Evolutionary conservation across 2,797 vertebrate species (phyloP).

Genomic region (Notoglanidium macrostoma): DNA sequence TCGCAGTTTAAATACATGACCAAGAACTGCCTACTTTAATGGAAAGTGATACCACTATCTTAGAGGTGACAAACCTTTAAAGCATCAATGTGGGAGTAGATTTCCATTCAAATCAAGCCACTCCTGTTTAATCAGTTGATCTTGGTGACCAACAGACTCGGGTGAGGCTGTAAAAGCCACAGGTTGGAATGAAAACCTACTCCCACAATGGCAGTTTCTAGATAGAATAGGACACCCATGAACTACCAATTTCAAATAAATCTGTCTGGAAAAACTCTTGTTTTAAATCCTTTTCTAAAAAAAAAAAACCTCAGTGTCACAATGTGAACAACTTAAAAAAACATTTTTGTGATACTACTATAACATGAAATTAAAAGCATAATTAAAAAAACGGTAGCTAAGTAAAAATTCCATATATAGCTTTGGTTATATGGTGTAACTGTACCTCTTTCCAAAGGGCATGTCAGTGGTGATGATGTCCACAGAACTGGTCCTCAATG

Average conservation of each 20-base stretch:
- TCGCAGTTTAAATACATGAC: neutral
- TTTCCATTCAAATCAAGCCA: neutral
- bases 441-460: slow-evolving; percentile 97
- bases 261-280: neutral
- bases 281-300: neutral
- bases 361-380: neutral
- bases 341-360: neutral
- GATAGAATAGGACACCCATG: neutral
- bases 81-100: neutral
- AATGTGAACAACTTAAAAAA: neutral
- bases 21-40: neutral
- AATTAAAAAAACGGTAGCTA: neutral
- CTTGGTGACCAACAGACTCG: neutral
- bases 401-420: neutral
- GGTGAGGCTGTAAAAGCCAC: no score
- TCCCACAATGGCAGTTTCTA: neutral
- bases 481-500: slow-evolving; percentile 85
- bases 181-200: slow-evolving; percentile 6
- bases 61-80: neutral
- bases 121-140: neutral
- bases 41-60: neutral
- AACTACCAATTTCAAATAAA: neutral
- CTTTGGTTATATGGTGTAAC: neutral
- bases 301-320: neutral
- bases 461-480: slow-evolving; percentile 93